Conservation (phyloP, 92 coral and sea anemone species). For the Plumapathes pennacea region DNA sequence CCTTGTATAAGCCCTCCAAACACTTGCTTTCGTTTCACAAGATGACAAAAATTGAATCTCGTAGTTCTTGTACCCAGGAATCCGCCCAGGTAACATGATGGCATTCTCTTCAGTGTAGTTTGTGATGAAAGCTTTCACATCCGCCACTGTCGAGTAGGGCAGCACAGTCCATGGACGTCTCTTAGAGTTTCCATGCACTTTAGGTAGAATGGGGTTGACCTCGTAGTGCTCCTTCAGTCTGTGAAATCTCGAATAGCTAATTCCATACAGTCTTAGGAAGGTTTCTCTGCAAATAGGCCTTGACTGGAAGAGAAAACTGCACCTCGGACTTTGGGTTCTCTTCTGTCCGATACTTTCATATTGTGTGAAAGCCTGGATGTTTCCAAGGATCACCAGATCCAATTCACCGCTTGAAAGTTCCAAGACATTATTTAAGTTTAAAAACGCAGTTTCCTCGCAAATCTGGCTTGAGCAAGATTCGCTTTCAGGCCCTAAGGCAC, state of each 20-base stretch:
- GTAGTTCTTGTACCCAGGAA: constrained; percentile 48
- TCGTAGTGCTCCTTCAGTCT: constrained; percentile 43
- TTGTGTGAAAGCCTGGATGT: constrained; percentile 25
- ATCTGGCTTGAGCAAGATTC: constrained; percentile 25
- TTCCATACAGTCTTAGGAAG: constrained; percentile 42
- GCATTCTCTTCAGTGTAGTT: constrained; percentile 53
- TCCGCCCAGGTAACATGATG: constrained; percentile 39
- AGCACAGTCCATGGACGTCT: constrained; percentile 33
- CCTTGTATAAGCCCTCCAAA: constrained; percentile 20
- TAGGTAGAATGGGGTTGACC: constrained; percentile 12
- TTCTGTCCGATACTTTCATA: constrained; percentile 26
- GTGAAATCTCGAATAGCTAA: constrained; percentile 42
- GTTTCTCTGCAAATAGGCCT: constrained; percentile 34
- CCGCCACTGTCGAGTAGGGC: constrained; percentile 19
- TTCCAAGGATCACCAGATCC: constrained; percentile 31
- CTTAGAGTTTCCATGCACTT: constrained; percentile 35
- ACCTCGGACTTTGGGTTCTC: constrained; percentile 25
- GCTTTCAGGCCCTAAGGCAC: constrained; percentile 18
- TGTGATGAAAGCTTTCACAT: constrained; percentile 29
- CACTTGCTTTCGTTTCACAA: constrained; percentile 29
- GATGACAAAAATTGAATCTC: constrained; percentile 28
- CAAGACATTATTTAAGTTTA: constrained; percentile 13
- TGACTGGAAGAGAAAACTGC: constrained; percentile 19
- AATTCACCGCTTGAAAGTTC: constrained; percentile 33
- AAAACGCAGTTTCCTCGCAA: constrained; percentile 7